These are phyloP conservation scores for Homarus gammarus DNA, from an alignment of 2,888 invertebrate species.

Conservation along the genomic window DNA sequence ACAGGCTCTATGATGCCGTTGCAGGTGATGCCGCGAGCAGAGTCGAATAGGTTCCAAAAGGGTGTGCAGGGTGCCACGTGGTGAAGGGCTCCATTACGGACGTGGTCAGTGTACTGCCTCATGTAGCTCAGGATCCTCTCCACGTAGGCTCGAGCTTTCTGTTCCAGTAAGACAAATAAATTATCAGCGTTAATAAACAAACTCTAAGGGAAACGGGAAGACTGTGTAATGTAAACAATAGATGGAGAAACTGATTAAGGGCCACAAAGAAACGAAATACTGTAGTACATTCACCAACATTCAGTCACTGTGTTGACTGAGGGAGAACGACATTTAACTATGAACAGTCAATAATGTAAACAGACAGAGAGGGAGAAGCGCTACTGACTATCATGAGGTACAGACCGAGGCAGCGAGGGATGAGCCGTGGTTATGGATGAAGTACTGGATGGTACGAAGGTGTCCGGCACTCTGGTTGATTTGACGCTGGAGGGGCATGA, in stretches of 20 bases:
- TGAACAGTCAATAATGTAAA: background rate
- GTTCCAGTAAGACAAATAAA: too few relatives aligned
- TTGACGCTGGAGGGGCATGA: slow-evolving; percentile 86
- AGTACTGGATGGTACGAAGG: slow-evolving; percentile 88
- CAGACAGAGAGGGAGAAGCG: background rate
- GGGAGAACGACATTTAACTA: slow-evolving; percentile 78
- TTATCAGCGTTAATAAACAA: too few relatives aligned
- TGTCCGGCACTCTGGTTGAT: slow-evolving; percentile 87
- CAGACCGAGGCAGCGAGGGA: slow-evolving; percentile 84
- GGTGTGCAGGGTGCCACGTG: slow-evolving; percentile 87
- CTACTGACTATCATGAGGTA: background rate
- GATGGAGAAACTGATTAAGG: too few relatives aligned
- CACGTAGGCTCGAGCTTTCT: slow-evolving; percentile 83
- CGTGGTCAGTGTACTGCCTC: slow-evolving; percentile 85
- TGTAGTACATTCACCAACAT: too few relatives aligned
- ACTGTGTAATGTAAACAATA: too few relatives aligned
- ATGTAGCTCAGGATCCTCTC: slow-evolving; percentile 84
- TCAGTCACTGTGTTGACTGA: slow-evolving; percentile 72
- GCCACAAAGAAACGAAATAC: too few relatives aligned
- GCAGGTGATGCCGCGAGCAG: slow-evolving; percentile 84
- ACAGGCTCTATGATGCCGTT: slow-evolving; percentile 84
- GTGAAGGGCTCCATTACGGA: slow-evolving; percentile 83
- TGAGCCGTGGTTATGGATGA: slow-evolving; percentile 86
- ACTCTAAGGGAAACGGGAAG: too few relatives aligned
- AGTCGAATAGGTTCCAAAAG: slow-evolving; percentile 86